Evolutionary conservation across 2,113 vertebrate genomes (phyloP), one percentile per base, ranked within the genome.

Genomic region (Merops nubicus): DNA sequence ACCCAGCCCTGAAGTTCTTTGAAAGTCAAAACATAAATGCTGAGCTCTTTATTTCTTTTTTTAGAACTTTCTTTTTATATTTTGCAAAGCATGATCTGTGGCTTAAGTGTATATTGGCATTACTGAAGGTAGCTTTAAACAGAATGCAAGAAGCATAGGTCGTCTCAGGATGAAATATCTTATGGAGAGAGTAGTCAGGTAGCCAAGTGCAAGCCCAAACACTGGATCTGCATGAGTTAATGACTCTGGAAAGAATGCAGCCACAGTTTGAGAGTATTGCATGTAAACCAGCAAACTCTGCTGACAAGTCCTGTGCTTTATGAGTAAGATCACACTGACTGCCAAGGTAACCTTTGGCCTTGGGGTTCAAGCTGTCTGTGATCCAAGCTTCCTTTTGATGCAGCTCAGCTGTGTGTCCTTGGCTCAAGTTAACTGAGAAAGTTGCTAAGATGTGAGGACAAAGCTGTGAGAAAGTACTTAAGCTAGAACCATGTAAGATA

Each of bases 391-490:
- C 34, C 42, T 88, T 80, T 93, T 83, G 92, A 97, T 50, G 68
- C 38, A 77, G 26, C 34, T 54, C 91, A 96, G 92, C 94, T 95
- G 96, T 11, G 12, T 47, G 47, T 67, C 76, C 64, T 93, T 96
- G 96, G 91, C 94, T 92, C 18, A 43, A 47, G 38, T 67, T 84
- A 54, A 34, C 63, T 77, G 92, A 90, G 85, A 95, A 86, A 92
- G 92, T 70, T 59, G 34, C 68, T 43, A 80, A 93, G 34, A 26
- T 93, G 54, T 69, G 54, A 96, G 79, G 38, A 93, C 62, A 67
- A 90, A 93, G 43, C 48, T 93, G 88, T 94, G 88, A 92, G 96
- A 96, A 93, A 88, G 11, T 93, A 72, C 50, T 76, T 45, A 74
- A 73, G 29, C 33, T 62, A 69, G 54, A 86, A 26, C 12, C 38